Evolutionary conservation across 2,888 invertebrate species (phyloP).

Genomic region (Acanthosepion lycidas): DNA sequence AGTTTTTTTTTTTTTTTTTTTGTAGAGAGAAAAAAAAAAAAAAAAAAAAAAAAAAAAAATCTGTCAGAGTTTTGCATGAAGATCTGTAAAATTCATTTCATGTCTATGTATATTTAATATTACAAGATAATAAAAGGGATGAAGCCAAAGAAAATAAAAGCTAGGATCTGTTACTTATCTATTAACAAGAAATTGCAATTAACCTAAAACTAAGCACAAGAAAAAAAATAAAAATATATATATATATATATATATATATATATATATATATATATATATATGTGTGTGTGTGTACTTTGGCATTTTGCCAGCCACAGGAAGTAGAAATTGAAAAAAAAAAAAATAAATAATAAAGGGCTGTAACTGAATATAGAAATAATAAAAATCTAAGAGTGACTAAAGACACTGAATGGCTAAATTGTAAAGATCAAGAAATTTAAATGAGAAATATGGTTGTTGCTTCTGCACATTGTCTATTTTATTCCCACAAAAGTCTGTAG

Average conservation of each 20-base stretch:
- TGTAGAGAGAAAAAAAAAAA: not conserved
- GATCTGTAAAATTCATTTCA: not conserved
- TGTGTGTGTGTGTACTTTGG: not conserved
- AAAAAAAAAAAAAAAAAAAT: not conserved
- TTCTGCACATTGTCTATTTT: not conserved
- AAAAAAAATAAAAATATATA: not conserved
- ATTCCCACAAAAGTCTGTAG: not conserved
- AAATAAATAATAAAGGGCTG: not conserved
- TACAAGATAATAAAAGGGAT: not conserved
- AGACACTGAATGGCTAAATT: not conserved
- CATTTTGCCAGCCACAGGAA: not conserved
- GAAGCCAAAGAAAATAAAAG: not conserved
- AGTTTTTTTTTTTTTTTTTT: too few relatives aligned
- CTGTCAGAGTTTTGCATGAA: not conserved
- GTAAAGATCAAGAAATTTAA: not conserved
- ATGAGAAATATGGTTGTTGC: not conserved
- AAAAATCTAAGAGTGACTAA: not conserved
- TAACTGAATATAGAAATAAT: not conserved
- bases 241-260: too few relatives aligned
- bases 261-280: too few relatives aligned
- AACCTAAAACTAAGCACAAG: not conserved
- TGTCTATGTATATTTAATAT: not conserved
- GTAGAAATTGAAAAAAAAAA: not conserved
- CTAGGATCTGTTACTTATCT: not conserved
- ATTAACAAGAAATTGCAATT: constrained; percentile 17